A percentile compares a stretch with the other conserved stretches of the same genome.
phyloP scores from a whole-genome alignment of 2,888 invertebrate genomes.

The Petrophora chlorosata region DNA sequence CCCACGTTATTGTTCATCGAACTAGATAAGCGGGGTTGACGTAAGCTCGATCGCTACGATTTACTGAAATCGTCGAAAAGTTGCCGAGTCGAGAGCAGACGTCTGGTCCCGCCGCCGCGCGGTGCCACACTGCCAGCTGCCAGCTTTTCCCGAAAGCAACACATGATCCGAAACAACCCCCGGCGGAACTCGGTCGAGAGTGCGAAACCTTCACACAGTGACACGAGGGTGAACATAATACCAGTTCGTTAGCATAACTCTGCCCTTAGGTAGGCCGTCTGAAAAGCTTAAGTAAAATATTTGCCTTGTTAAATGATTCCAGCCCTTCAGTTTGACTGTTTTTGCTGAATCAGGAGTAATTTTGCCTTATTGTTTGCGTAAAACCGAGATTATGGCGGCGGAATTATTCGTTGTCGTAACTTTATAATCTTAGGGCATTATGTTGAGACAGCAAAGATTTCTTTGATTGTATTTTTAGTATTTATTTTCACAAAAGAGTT shows the following conservation, averaged over 20 bases:
- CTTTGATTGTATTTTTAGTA: too few species aligned
- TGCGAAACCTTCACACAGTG: constrained; percentile 82
- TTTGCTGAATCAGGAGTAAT: constrained; percentile 44
- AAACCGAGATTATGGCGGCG: neutral
- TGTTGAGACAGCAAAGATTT: neutral
- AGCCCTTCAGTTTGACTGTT: constrained; percentile 47
- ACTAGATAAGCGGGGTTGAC: constrained; percentile 49
- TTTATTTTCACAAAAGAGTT: too few species aligned
- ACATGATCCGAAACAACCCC: constrained; percentile 78
- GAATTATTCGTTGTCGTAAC: neutral
- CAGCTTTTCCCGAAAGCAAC: constrained; percentile 71
- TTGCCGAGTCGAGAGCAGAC: constrained; percentile 38
- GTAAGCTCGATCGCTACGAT: constrained; percentile 34
- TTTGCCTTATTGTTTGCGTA: constrained; percentile 23
- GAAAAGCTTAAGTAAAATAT: constrained; percentile 65
- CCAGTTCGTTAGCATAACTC: constrained; percentile 78
- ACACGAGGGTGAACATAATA: constrained; percentile 78
- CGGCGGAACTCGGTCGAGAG: constrained; percentile 77
- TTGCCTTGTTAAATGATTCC: constrained; percentile 70
- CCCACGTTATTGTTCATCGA: constrained; percentile 55
- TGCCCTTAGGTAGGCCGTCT: constrained; percentile 54
- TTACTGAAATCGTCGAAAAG: constrained; percentile 22
- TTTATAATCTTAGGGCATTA: neutral
- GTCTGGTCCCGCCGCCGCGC: constrained; percentile 55
- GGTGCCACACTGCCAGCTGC: constrained; percentile 55